Base-by-base conservation (phyloP, 2,888 invertebrate species). In the Ditylenchus weischeri region DNA sequence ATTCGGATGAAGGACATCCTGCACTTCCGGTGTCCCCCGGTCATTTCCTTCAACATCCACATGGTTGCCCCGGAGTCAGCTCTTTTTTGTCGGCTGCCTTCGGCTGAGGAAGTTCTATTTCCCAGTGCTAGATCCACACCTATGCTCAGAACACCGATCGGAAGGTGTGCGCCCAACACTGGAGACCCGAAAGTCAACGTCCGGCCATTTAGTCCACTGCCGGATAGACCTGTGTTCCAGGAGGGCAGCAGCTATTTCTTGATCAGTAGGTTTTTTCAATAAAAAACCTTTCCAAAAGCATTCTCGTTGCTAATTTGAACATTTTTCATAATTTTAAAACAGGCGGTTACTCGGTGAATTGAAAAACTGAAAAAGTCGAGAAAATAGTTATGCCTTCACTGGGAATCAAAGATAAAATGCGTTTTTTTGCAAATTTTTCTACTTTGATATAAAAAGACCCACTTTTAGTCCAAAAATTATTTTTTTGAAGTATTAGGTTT, bases 11-110 rank as follows among this genome's bases (percentile, higher is more conserved):
- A 67, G 51, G 67, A 67, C 38, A 43, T 66, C 15, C 36, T 67
- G 47, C 43, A 48, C 13, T 66, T 67, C 54, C 57, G 48, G 18
- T 67, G 67, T 38, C 65, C 67, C 11, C 59, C 57, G 0, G 48
- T 58, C 19, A 54, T 58, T 18, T 51, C 63, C 8, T 66, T 67
- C 49, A 50, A 59, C 21, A 57, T 67, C 51, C 57, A 66, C 59
- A 57, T 67, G 48, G 67, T 59, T 6, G 19, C 67, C 5, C 47
- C 65, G 21, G 67, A 67, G 47, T 67, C 67, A 15, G 67, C 67
- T 10, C 57, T 67, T 10, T 50, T 67, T 18, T 67, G 67, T 47
- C 57, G 50, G 21, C 35, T 65, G 23, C 67, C 67, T 8, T 43
- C 29, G 11, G 57, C 47, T 47, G 36, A 67, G 15, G 23, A 21